Base-by-base conservation (phyloP, 53 echinoderm and acorn worm species). In the Hippasteria phrygiana region DNA sequence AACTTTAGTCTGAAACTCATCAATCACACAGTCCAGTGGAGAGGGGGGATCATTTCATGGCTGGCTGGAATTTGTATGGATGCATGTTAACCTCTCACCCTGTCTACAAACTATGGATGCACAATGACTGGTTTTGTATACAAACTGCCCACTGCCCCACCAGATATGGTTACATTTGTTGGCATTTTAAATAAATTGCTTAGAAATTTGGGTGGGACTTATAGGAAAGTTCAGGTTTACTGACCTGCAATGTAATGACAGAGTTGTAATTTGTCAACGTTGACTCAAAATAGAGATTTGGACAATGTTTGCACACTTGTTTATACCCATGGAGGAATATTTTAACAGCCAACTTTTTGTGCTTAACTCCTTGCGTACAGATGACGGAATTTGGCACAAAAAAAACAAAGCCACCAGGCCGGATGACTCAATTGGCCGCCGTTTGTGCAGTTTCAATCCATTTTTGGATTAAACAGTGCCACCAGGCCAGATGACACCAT, bases 11-110 rank as follows among this genome's bases (percentile, higher is more conserved):
- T n/a, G n/a, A n/a, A n/a, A n/a, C n/a, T n/a, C 20, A 33, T 66
- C 32, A 66, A 32, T 33, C 34, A 66, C n/a, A n/a, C 29, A 66
- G 16, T 28, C 33, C 3, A 20, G 73, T 5, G 14, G 41, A 4
- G 40, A 41, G 73, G 73, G 41, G 2, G 42, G 24, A n/a, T 20
- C 62, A 78, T 37, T 78, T 56, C 59, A 59, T 56, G 27, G 56
- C 78, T 78, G 62, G 59, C n/a, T 56, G 38, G 38, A 7, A 37
- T 39, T 56, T 38, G 38, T 37, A 12, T 20, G 38, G 37, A 18
- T 56, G 56, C 37, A 55, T 33, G 59, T 20, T 73, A 42, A 73
- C n/a, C 66, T 65, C 31, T 56, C 11, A 16, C 66, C 48, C 5
- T 46, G 32, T 32, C 28, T 82, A 20, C 29, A 59, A 43, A 43